These are phyloP conservation scores for Thecocarcelia acutangulata DNA, from an alignment of 2,888 invertebrate species.

Conservation along the genomic window DNA sequence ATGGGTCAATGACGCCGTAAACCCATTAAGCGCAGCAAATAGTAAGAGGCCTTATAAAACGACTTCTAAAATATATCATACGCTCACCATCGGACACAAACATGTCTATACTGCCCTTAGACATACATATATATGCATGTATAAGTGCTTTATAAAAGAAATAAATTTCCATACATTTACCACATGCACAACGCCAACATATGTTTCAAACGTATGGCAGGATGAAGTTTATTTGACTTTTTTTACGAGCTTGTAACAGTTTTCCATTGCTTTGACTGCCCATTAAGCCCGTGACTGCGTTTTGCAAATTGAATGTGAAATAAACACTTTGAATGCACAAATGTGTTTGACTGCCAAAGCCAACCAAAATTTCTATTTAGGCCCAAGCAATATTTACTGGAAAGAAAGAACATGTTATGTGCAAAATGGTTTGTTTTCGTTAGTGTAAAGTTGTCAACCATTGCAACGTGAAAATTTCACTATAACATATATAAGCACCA, in stretches of 20 bases:
- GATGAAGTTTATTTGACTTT: constrained; percentile 32
- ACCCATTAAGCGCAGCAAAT: no score
- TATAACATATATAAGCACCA: no score
- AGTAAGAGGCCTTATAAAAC: no score
- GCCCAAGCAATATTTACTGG: constrained; percentile 12
- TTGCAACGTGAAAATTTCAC: no score
- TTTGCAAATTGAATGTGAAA: constrained; percentile 24
- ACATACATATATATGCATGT: no score
- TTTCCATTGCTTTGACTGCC: constrained; percentile 19
- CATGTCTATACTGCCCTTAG: no score
- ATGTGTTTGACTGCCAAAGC: constrained; percentile 44
- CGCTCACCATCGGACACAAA: no score
- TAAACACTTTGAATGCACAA: constrained; percentile 29
- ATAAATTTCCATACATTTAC: constrained; percentile 61
- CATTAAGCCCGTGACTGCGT: neutral
- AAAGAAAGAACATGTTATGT: neutral
- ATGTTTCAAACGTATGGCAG: constrained; percentile 41
- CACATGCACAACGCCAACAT: constrained; percentile 54
- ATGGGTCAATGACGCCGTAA: no score
- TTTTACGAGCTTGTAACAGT: constrained; percentile 13
- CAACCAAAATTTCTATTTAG: constrained; percentile 35
- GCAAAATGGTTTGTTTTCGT: neutral
- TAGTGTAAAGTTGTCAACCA: neutral
- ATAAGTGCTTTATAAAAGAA: no score
- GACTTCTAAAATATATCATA: no score